Conservation (phyloP, 2,113 vertebrate genomes). For the Vireo altiloquus region DNA sequence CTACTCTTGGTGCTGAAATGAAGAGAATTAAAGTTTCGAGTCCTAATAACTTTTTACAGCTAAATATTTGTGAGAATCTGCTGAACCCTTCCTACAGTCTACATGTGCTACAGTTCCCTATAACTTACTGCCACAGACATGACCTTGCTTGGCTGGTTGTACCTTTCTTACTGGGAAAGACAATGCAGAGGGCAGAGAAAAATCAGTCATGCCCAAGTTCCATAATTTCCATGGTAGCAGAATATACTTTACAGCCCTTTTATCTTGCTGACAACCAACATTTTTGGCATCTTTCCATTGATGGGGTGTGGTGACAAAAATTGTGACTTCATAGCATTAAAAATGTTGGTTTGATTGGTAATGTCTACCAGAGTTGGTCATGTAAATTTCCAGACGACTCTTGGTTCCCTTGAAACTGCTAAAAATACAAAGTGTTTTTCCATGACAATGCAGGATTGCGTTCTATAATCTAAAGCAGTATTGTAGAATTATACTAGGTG, state of each 20-base stretch:
- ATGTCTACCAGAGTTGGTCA: not conserved
- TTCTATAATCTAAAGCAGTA: not conserved
- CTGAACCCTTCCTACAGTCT: not conserved
- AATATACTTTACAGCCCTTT: not conserved
- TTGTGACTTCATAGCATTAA: not conserved
- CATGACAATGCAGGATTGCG: not conserved
- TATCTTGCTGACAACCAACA: not conserved
- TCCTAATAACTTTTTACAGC: not conserved
- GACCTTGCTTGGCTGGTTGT: not conserved
- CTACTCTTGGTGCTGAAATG: not conserved
- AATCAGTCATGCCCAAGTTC: not conserved
- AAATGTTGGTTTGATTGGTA: not conserved
- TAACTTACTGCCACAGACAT: not conserved
- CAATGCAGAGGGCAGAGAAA: not conserved
- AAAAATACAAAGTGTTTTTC: not conserved
- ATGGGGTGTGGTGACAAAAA: not conserved
- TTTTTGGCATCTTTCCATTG: not conserved
- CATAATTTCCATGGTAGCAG: not conserved
- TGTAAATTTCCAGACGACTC: not conserved
- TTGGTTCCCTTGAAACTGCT: not conserved
- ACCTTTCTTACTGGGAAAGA: not conserved
- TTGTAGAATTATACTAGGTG: not conserved
- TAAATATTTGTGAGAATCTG: not conserved
- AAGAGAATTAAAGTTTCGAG: not conserved
- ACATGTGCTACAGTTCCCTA: not conserved